Base-by-base conservation (phyloP, 2,113 vertebrate genomes). In the Cichladusa arquata region DNA sequence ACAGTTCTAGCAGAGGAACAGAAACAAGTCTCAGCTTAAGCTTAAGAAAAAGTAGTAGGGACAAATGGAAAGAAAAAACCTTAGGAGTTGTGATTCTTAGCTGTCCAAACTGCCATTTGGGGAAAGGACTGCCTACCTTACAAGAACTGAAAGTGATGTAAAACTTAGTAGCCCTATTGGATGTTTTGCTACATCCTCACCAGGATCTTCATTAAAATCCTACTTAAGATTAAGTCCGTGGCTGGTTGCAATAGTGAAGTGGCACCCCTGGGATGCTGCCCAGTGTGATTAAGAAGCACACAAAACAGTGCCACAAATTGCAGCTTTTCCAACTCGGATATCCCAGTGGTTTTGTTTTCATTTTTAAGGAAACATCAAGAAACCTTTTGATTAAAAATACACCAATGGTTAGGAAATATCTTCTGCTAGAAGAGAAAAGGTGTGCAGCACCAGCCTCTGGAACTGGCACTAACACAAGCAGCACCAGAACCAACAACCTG, bases 141-240 rank as follows among this genome's bases (percentile, higher is more conserved):
- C 25, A 64, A 33, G 20, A 86, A 60, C 56, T 33, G 14, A 34
- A 88, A 89, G 58, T 38, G 42, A 91, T 34, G 56, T 62, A 74
- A 92, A 93, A 51, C 4, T 83, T 19, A 57, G n/a, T 76, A 66
- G 44, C 44, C n/a, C 84, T 81, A 56, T 17, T 92, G 57, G 50
- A 91, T 92, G 58, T 89, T 95, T 79, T 62, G 80, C 54, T 76
- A 80, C 86, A 60, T 34, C 70, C 83, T 56, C 77, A 42, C 88
- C 57, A 65, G 81, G 70, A 72, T 51, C 54, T 95, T 93, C 78
- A 91, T 96, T 94, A 87, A 92, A 96, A 91, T 85, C 70, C 77
- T 77, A 48, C 61, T 89, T 66, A 78, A 53, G 40, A 40, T 87
- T 42, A 88, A 89, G 58, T 58, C 89, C 61, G 78, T 79, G 76